Evolutionary conservation across 2,797 vertebrate species (phyloP).

Genomic region (Artibeus lituratus): DNA sequence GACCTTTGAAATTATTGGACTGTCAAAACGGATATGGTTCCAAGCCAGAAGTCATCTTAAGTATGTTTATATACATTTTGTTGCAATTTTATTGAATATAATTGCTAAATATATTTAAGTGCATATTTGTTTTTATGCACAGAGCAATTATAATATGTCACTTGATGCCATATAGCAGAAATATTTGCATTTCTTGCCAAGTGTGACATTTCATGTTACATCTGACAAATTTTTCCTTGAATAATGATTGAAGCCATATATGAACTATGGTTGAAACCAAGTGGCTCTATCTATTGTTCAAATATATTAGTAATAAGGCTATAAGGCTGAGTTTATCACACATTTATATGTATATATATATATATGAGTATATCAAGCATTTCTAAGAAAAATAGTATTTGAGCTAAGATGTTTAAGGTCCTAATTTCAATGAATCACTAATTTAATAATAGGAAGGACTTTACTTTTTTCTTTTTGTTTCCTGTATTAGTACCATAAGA

Average conservation of each 20-base stretch:
- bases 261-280: background rate
- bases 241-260: background rate
- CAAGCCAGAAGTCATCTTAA: constrained; percentile 9
- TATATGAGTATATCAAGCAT: background rate
- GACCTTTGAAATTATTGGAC: background rate
- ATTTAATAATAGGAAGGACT: background rate
- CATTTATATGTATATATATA: background rate
- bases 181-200: constrained; percentile 29
- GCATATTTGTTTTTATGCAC: constrained; percentile 37
- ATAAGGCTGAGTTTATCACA: background rate
- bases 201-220: constrained; percentile 17
- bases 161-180: background rate
- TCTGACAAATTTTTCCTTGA: background rate
- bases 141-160: background rate
- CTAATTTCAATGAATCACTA: background rate
- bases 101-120: constrained; percentile 15
- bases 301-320: background rate
- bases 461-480: background rate
- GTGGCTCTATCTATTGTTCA: background rate
- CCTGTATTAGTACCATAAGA: background rate
- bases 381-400: constrained; percentile 12
- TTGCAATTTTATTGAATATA: background rate
- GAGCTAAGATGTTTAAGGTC: background rate
- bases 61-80: constrained; percentile 11
- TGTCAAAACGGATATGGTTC: constrained; percentile 34